These are phyloP conservation scores for Typhlomys cinereus DNA, from an alignment of 2,113 vertebrate genomes.

Conservation along the genomic window DNA sequence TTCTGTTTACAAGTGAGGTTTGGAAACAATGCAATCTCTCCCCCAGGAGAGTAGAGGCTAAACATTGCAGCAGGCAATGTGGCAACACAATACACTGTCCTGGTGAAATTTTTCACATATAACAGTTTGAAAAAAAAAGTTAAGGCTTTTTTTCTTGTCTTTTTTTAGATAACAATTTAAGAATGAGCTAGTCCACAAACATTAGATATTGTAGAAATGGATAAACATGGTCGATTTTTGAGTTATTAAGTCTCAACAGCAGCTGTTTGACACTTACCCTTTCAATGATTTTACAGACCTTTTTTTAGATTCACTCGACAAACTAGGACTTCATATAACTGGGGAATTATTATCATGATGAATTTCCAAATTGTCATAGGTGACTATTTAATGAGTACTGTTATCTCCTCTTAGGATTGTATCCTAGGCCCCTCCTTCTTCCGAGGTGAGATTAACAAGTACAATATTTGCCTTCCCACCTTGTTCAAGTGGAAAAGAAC, in stretches of 20 bases:
- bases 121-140: background rate
- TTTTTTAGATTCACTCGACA: background rate
- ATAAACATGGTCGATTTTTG: background rate
- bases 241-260: background rate
- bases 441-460: constrained; percentile 50
- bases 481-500: constrained; percentile 61
- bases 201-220: background rate
- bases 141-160: too few species aligned
- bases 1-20: constrained; percentile 1
- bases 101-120: too few species aligned
- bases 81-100: too few species aligned
- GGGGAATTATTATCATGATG: background rate
- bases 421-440: constrained; percentile 5
- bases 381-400: background rate
- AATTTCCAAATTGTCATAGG: background rate
- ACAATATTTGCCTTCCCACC: constrained; percentile 65
- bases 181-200: too few species aligned
- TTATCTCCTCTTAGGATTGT: constrained; percentile 37
- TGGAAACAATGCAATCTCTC: too few species aligned
- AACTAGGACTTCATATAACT: background rate
- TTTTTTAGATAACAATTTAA: background rate
- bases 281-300: background rate
- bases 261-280: constrained; percentile 4
- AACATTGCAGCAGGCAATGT: background rate
- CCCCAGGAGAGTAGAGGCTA: background rate